Conservation (phyloP, 2,113 vertebrate genomes). For the Lycocorax pyrrhopterus region DNA sequence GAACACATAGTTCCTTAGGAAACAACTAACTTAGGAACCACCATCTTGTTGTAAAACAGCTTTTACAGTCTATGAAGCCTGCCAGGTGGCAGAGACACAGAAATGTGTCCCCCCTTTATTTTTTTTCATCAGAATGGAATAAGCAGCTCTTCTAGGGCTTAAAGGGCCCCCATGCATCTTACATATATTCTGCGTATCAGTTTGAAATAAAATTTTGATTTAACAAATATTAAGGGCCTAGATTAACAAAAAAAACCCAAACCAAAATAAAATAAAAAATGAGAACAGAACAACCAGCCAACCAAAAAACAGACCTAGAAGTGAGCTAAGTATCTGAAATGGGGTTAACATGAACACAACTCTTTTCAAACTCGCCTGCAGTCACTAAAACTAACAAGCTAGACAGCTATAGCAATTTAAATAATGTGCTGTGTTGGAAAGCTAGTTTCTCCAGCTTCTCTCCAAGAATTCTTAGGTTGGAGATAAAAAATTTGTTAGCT, state of each 20-base stretch:
- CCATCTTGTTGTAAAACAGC: background rate
- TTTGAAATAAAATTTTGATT: background rate
- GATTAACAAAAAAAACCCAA: background rate
- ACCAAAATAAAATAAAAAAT: background rate
- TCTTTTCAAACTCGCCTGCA: background rate
- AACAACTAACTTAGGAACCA: background rate
- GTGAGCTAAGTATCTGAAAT: background rate
- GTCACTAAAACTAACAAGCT: background rate
- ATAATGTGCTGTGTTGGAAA: background rate
- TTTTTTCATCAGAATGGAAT: background rate
- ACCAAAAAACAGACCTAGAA: background rate
- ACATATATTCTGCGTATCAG: background rate
- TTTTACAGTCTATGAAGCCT: background rate
- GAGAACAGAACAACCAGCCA: background rate
- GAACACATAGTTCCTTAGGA: background rate
- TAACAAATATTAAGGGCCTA: background rate
- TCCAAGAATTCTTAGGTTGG: background rate
- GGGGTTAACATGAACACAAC: background rate
- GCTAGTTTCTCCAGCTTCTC: background rate
- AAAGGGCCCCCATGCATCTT: background rate
- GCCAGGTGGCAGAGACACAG: background rate
- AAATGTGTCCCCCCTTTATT: accelerated
- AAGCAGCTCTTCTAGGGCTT: background rate
- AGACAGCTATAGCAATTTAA: background rate
- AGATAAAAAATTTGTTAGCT: background rate